Evolutionary conservation across 64 coral and sea anemone genomes (phyloP).

Genomic region (Pocillopora verrucosa): DNA sequence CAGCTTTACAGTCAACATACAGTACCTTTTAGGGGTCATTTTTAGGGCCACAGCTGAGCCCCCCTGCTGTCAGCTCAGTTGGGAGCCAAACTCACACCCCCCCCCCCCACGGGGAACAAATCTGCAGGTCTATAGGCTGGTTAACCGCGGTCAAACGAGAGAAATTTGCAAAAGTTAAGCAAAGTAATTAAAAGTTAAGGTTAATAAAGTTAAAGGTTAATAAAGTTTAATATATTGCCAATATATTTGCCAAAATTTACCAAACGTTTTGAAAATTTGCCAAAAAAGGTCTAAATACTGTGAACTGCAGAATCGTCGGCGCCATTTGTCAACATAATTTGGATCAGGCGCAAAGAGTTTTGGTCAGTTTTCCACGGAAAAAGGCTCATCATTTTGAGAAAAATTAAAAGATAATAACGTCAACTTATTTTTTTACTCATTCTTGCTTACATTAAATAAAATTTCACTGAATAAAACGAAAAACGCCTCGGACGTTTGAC

Average conservation of each 20-base stretch:
- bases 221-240: neutral
- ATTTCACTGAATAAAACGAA: conserved; percentile 4
- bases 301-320: neutral
- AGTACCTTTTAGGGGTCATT: too few relatives aligned
- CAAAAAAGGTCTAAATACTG: neutral
- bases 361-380: neutral
- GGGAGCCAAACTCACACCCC: too few relatives aligned
- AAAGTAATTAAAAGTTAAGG: neutral
- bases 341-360: neutral
- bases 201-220: neutral
- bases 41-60: too few relatives aligned
- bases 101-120: too few relatives aligned
- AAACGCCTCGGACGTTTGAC: conserved; percentile 1
- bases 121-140: too few relatives aligned
- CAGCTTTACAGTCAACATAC: too few relatives aligned
- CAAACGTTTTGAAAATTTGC: conserved; percentile 3
- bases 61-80: too few relatives aligned
- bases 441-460: conserved; percentile 4
- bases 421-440: neutral
- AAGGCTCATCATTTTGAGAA: neutral
- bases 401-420: conserved; percentile 4
- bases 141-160: conserved; percentile 6
- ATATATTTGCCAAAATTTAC: neutral
- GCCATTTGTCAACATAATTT: neutral
- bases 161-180: conserved; percentile 1